These are phyloP conservation scores for Myotis brandtii DNA, from an alignment of 2,113 vertebrate species.

Conservation along the genomic window DNA sequence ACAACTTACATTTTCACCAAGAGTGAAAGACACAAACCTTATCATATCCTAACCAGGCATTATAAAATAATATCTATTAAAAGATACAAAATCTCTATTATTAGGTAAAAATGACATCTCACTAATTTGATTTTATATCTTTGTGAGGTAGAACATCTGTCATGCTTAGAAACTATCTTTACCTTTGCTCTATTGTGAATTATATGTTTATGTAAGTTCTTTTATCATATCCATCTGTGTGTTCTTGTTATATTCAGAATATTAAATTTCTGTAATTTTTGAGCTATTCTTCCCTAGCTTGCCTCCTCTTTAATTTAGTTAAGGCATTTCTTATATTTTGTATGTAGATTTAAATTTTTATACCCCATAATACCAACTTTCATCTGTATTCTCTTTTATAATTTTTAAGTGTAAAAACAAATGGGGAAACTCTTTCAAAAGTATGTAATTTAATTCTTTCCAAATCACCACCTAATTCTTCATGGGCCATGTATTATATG, in stretches of 20 bases:
- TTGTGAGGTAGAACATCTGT: not conserved
- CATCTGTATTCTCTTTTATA: not conserved
- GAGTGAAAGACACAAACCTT: not conserved
- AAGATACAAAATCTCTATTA: slow-evolving; percentile 26
- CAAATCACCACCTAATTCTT: not conserved
- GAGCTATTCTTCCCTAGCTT: not conserved
- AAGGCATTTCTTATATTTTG: slow-evolving; percentile 4
- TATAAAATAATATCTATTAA: slow-evolving; percentile 1
- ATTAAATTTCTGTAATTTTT: not conserved
- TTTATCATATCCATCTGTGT: not conserved
- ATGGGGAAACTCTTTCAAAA: not conserved
- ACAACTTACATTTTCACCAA: slow-evolving; percentile 41
- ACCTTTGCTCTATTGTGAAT: not conserved
- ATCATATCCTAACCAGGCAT: not conserved
- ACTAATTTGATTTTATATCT: slow-evolving; percentile 2
- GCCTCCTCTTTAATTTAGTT: not conserved
- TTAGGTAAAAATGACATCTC: slow-evolving; percentile 7
- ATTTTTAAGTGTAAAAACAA: slow-evolving; percentile 1
- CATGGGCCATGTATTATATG: not conserved
- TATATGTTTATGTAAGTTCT: not conserved
- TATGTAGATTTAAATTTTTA: slow-evolving; percentile 4
- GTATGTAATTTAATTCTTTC: slow-evolving; percentile 20
- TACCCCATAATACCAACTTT: not conserved
- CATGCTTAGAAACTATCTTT: not conserved
- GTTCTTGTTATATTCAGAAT: not conserved